Evolutionary conservation across 2,888 invertebrate genomes (phyloP).

Genomic region (Lasius fuliginosus): DNA sequence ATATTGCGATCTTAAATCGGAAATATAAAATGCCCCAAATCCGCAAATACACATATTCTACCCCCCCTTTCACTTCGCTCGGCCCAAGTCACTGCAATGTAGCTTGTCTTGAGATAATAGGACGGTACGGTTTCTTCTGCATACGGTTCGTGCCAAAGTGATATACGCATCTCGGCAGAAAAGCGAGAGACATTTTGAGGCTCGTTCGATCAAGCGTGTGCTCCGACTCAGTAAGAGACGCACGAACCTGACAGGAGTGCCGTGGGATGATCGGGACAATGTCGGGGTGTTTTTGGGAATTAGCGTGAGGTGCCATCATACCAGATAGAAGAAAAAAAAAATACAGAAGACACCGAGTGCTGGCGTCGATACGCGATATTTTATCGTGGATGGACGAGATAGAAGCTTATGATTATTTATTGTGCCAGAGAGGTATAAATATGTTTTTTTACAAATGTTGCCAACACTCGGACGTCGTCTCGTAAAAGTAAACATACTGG

Average conservation of each 20-base stretch:
- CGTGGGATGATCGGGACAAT: conserved; percentile 71
- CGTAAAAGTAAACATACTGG: conserved; percentile 82
- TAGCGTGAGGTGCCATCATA: conserved; percentile 87
- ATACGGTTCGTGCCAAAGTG: conserved; percentile 71
- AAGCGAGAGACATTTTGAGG: conserved; percentile 50
- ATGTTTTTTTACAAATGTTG: conserved; percentile 46
- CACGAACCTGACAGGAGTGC: conserved; percentile 76
- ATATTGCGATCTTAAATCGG: neutral
- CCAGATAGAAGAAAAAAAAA: conserved; percentile 85
- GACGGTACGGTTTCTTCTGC: conserved; percentile 73
- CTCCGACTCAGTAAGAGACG: conserved; percentile 60
- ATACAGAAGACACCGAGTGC: conserved; percentile 81
- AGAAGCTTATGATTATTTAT: conserved; percentile 19
- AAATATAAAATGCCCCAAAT: conserved; percentile 3
- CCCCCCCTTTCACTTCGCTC: conserved; percentile 26
- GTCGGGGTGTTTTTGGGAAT: conserved; percentile 73
- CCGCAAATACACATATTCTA: neutral
- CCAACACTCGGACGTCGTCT: conserved; percentile 83
- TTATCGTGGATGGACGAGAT: conserved; percentile 16
- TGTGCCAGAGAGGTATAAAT: conserved; percentile 27
- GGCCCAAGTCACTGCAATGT: conserved; percentile 72
- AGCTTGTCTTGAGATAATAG: conserved; percentile 68
- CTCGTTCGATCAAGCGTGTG: conserved; percentile 60
- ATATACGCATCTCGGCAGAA: conserved; percentile 54
- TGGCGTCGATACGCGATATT: conserved; percentile 73